Base-by-base conservation (phyloP, 92 coral and sea anemone genomes). In the Ricordea florida region DNA sequence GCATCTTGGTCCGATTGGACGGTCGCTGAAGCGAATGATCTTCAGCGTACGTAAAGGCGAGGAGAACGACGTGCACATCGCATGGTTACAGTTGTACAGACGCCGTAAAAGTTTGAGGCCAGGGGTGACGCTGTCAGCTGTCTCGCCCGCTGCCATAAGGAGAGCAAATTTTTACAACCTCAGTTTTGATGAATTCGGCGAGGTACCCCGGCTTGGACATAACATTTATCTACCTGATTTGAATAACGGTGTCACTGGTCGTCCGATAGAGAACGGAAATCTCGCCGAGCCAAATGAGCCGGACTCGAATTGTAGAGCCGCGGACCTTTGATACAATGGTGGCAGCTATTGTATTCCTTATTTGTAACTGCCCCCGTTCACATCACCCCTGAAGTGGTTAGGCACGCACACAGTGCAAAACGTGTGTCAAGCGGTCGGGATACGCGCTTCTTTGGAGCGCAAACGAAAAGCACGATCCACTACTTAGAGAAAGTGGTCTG, bases 1-100 rank as follows among this genome's bases (percentile, higher is more conserved):
- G 25, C 57, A 34, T 14, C 36, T 83, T 20, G 82, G 89, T 13
- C 64, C 68, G 1, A 17, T 78, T 6, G 93, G 89, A 0, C 60
- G 40, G 41, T 50, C 30, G 23, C 18, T 88, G 13, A 69, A 79
- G 38, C 61, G 78, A 0, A 64, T 85, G 66, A 51, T 85, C 9
- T 58, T 85, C 8, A 79, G 77, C 22, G 73, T 85, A 15, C 57
- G 78, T 5, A 75, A 70, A 14, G 74, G 71, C 3, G 86, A 85
- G 3, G 77, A 59, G 32, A 49, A 72, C 33, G 46, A 61, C 0
- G 42, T 85, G 26, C 48, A 21, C 1, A 70, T 70, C 15, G 56
- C 52, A 42, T 70, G 65, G 77, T 0, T 70, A 53, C 77, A 70
- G 63, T 6, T 70, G 52, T 70, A 53, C 21, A 55, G 23, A 28